Base-by-base conservation (phyloP, 2,888 invertebrate genomes). In the Heliothis peltigera region DNA sequence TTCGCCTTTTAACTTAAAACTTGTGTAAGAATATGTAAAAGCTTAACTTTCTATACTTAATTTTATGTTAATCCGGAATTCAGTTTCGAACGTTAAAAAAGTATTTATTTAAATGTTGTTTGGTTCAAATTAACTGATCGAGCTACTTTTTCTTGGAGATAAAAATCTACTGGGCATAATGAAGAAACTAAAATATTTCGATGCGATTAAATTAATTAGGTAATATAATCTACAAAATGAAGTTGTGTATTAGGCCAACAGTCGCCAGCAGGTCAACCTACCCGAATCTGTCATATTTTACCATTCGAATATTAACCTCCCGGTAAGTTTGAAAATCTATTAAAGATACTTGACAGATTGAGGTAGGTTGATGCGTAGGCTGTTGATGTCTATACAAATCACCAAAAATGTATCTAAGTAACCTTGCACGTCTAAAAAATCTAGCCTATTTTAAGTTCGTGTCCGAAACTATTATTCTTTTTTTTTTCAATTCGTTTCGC, bases 401-500 rank as follows among this genome's bases (percentile, higher is more conserved):
- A 8, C 28, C 28, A 28, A 28, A 46, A 39, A 32, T 42, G 17
- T 19, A 48, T 12, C 28, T n/a, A 47, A 39, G 47, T 15, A 52
- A 48, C n/a, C 35, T 56, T 49, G 21, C 19, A 48, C 21, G 57
- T 43, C 8, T 32, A 52, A 25, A 44, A 51, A 58, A 57, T 25
- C 42, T 25, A 19, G 57, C 15, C 59, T 57, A 72, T 60, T 77
- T 7, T 44, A 19, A 54, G 55, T 69, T 70, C 81, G 74, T 79
- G 80, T 58, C 55, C 57, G 7, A 62, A 79, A 68, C 82, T 64
- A 79, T 81, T 79, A 64, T 68, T 43, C 60, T 28, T 70, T 79
- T 78, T 80, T n/a, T 73, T 69, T 32, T 44, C 47, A 56, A 86
- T 89, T 86, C 74, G 87, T 79, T 77, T 87, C 82, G 84, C 84